A percentile compares a stretch with the other conserved stretches of the same genome.
Evolutionary conservation across 2,797 vertebrate genomes (phyloP).

Genomic region (Caiman crocodilus): DNA sequence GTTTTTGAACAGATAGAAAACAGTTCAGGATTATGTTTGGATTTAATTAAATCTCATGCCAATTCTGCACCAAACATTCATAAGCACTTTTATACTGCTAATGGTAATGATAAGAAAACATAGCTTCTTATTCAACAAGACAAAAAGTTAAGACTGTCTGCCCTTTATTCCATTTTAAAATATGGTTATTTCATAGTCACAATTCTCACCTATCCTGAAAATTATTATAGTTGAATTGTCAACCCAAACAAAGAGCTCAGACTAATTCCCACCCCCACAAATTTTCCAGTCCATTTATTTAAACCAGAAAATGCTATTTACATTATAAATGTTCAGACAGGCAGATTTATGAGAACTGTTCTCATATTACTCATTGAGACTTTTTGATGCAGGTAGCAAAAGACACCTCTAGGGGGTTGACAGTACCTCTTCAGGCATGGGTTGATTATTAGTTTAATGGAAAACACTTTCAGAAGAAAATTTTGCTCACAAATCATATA

Average conservation of each 20-base stretch:
- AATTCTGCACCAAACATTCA: conserved; percentile 6
- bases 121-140: conserved; percentile 5
- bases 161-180: background rate
- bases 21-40: conserved; percentile 24
- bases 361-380: background rate
- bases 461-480: background rate
- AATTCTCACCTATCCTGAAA: background rate
- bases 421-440: background rate
- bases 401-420: background rate
- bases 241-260: background rate
- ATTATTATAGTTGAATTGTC: background rate
- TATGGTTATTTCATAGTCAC: background rate
- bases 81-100: conserved; percentile 16
- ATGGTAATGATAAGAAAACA: conserved; percentile 11
- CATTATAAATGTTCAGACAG: background rate
- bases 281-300: background rate
- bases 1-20: background rate
- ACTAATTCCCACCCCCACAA: background rate
- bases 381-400: background rate
- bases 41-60: conserved; percentile 50
- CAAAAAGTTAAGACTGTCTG: conserved; percentile 4
- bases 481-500: conserved; percentile 2
- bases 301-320: background rate
- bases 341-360: background rate
- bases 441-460: background rate